These are phyloP conservation scores for Scaptomyza pallida DNA, from an alignment of 1,140 invertebrate species.

Conservation along the genomic window DNA sequence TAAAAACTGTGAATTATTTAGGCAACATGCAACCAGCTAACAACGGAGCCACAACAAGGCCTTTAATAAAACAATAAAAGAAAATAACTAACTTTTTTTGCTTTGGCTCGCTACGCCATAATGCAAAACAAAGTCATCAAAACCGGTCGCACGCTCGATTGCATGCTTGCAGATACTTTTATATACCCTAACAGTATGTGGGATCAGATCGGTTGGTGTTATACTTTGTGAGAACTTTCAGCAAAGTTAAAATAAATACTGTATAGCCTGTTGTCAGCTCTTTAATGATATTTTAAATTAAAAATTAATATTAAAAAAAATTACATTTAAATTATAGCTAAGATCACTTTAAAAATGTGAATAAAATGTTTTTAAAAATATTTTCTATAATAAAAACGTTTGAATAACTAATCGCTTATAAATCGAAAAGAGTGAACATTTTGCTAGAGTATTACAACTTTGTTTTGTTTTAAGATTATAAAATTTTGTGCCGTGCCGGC, in stretches of 20 bases:
- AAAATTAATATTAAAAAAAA: too few relatives aligned
- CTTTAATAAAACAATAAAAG: conserved; percentile 61
- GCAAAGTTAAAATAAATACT: too few relatives aligned
- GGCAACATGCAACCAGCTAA: conserved; percentile 28
- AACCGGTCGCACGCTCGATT: conserved; percentile 48
- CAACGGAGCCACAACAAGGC: neutral
- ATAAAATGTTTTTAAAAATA: too few relatives aligned
- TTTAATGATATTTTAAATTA: too few relatives aligned
- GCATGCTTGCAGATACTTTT: conserved; percentile 43
- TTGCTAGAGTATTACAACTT: conserved; percentile 16
- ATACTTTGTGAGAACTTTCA: neutral
- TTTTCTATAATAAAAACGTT: too few relatives aligned
- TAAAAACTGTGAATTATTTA: conserved; percentile 44
- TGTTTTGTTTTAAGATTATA: conserved; percentile 7
- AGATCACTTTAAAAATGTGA: too few relatives aligned
- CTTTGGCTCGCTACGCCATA: conserved; percentile 13
- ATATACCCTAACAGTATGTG: conserved; percentile 8
- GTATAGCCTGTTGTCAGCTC: too few relatives aligned
- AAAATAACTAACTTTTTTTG: conserved; percentile 47
- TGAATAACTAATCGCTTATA: neutral
- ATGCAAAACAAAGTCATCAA: conserved; percentile 63
- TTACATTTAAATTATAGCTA: too few relatives aligned
- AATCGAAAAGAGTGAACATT: neutral
- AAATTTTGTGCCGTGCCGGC: neutral
- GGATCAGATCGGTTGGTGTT: neutral